A percentile compares a stretch with the other conserved stretches of the same genome.
These are phyloP conservation scores for Hemitrygon akajei DNA, from an alignment of 2,797 vertebrate genomes.

Conservation along the genomic window DNA sequence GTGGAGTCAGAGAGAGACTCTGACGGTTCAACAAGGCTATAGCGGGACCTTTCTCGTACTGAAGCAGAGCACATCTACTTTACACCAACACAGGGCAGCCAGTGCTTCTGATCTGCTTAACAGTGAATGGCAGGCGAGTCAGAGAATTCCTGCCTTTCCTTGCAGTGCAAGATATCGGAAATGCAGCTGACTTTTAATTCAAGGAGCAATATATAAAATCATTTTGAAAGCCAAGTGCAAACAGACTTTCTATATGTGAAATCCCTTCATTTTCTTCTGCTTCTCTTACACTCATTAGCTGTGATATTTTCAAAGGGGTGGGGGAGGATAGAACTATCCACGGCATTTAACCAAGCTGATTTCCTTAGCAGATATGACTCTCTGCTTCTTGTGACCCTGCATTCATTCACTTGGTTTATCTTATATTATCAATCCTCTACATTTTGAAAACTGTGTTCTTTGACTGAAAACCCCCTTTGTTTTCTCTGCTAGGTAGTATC, in stretches of 20 bases:
- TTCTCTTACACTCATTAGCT: not conserved
- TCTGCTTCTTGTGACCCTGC: not conserved
- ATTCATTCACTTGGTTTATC: constrained; percentile 43
- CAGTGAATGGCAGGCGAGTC: not conserved
- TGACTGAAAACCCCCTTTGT: constrained; percentile 25
- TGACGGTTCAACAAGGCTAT: not conserved
- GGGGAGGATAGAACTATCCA: constrained; percentile 49
- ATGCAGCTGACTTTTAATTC: not conserved
- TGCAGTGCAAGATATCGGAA: not conserved
- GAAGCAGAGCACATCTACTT: not conserved
- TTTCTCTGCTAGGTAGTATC: constrained; percentile 10
- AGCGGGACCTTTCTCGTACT: no score
- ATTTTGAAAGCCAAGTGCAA: not conserved
- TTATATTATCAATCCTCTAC: constrained; percentile 43
- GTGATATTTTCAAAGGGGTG: constrained; percentile 29
- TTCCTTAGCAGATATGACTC: constrained; percentile 61
- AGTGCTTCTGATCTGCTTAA: no score
- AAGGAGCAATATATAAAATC: not conserved
- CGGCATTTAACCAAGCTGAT: constrained; percentile 57
- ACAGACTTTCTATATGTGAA: no score
- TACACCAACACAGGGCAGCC: not conserved
- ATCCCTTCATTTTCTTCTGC: no score
- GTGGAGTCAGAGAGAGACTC: not conserved
- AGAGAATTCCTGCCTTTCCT: not conserved
- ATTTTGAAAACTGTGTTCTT: not conserved